Conservation (phyloP, 2,888 invertebrate species). For the Conchocele bisecta region DNA sequence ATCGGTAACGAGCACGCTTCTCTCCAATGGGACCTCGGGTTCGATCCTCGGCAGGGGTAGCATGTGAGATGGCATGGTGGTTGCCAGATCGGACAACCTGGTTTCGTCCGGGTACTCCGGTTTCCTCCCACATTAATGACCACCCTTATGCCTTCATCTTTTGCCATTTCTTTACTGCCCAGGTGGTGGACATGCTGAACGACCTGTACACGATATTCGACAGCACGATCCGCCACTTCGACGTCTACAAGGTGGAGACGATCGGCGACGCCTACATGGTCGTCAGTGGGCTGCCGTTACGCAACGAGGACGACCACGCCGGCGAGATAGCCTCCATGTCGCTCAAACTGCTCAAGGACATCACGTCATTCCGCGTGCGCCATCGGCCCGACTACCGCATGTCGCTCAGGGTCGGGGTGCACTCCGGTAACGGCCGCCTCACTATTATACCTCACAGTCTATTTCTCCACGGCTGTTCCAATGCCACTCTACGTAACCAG, state of each 20-base stretch:
- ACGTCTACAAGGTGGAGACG: conserved; percentile 95
- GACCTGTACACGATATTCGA: conserved; percentile 97
- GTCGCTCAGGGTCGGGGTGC: conserved; percentile 80
- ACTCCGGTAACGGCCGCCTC: conserved; percentile 81
- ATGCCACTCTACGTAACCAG: too few species aligned
- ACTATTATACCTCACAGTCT: too few species aligned
- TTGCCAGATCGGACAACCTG: too few species aligned
- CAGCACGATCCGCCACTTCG: conserved; percentile 96
- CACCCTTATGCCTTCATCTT: too few species aligned
- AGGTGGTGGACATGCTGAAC: conserved; percentile 66
- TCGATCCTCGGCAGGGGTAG: too few species aligned
- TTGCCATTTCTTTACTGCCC: too few species aligned
- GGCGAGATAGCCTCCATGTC: conserved; percentile 83
- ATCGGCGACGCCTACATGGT: conserved; percentile 82
- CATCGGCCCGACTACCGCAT: conserved; percentile 77
- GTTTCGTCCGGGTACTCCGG: too few species aligned
- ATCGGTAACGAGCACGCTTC: too few species aligned
- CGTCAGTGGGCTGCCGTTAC: conserved; percentile 80
- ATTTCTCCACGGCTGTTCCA: too few species aligned
- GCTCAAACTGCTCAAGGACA: conserved; percentile 76
- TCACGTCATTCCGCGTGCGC: conserved; percentile 76
- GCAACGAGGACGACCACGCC: conserved; percentile 80
- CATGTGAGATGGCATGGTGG: too few species aligned
- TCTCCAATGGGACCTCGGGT: too few species aligned
- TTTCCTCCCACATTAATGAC: too few species aligned